A percentile compares a stretch with the other conserved stretches of the same genome.
These are phyloP conservation scores for Montipora cactus DNA, from an alignment of 64 coral and sea anemone species.

Conservation along the genomic window DNA sequence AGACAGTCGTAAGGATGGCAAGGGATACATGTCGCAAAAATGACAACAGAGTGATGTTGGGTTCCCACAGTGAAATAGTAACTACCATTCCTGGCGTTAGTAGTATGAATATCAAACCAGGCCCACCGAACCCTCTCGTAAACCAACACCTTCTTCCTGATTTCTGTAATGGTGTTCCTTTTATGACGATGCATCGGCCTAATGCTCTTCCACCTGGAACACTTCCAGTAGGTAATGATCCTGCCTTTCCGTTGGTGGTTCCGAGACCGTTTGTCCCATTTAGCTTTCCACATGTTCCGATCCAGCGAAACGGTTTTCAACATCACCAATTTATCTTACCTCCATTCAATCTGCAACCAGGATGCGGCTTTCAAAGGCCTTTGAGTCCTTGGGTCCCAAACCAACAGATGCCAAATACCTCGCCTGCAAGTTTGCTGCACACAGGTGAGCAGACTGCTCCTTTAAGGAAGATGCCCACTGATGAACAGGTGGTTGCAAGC, in stretches of 20 bases:
- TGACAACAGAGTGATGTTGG: background rate
- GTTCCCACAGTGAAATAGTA: background rate
- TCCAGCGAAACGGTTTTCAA: background rate
- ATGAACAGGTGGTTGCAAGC: background rate
- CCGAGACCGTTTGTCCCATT: background rate
- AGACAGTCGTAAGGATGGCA: slow-evolving; percentile 67
- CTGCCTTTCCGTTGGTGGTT: background rate
- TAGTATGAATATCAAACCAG: background rate
- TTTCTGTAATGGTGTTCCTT: background rate
- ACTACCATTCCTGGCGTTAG: background rate
- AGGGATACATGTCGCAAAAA: slow-evolving; percentile 10
- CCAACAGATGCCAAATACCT: background rate
- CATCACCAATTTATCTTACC: background rate
- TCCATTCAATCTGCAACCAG: background rate
- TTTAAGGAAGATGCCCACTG: background rate
- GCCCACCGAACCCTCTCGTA: background rate
- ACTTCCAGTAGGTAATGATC: background rate
- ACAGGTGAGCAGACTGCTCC: background rate
- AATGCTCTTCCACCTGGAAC: background rate
- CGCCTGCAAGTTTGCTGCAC: background rate
- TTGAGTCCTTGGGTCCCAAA: background rate
- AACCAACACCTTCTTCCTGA: background rate
- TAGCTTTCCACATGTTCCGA: background rate
- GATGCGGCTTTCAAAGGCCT: background rate
- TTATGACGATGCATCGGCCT: background rate